These are phyloP conservation scores for Disparrhopalites patrizii DNA, from an alignment of 2,888 invertebrate genomes.

Conservation along the genomic window DNA sequence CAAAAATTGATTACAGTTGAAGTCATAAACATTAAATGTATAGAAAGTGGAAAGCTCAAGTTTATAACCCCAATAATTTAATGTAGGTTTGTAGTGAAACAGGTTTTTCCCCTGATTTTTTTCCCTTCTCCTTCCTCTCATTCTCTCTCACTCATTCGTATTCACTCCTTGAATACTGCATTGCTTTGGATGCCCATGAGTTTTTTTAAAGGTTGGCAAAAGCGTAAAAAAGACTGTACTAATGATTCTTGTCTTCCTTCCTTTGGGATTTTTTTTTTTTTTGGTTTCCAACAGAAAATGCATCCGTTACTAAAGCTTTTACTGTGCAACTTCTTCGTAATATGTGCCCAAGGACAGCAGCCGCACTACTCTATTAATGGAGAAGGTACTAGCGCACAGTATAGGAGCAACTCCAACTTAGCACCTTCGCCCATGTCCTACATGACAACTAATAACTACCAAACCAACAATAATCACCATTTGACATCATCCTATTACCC, in stretches of 20 bases:
- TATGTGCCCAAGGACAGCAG: slow-evolving; percentile 24
- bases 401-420: too few species aligned
- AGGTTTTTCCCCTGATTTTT: slow-evolving; percentile 18
- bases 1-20: not conserved
- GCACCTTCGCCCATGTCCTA: too few species aligned
- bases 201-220: too few species aligned
- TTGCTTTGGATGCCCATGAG: too few species aligned
- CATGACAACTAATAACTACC: too few species aligned
- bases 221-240: too few species aligned
- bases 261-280: not conserved
- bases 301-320: slow-evolving; percentile 24
- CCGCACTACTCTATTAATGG: slow-evolving; percentile 26
- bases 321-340: slow-evolving; percentile 12
- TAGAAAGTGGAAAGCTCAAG: slow-evolving; percentile 30
- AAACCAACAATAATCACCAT: not conserved
- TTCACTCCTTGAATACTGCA: too few species aligned
- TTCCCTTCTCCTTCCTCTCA: not conserved
- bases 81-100: slow-evolving; percentile 33
- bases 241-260: too few species aligned
- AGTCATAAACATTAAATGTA: not conserved
- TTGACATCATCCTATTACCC: too few species aligned
- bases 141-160: not conserved
- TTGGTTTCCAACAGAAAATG: slow-evolving; percentile 22
- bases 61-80: slow-evolving; percentile 29
- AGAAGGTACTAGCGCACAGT: not conserved